Evolutionary conservation across 2,113 vertebrate genomes (phyloP).

Genomic region (Neolamprologus falcicula): DNA sequence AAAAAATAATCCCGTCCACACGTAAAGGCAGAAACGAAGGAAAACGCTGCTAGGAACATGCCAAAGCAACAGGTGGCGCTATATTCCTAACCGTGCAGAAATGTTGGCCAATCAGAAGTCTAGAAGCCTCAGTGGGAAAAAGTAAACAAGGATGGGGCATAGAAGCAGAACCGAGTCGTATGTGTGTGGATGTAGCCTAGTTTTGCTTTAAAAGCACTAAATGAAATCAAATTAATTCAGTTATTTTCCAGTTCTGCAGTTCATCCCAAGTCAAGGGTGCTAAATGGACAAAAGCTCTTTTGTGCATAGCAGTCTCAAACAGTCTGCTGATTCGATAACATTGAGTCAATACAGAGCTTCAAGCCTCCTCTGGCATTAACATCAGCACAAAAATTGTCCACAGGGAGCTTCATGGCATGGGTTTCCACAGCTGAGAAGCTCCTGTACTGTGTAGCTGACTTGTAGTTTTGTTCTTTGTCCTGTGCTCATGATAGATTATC

Average conservation of each 20-base stretch:
- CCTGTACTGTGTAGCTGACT: background rate
- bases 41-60: too few species aligned
- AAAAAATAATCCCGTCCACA: too few species aligned
- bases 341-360: background rate
- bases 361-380: background rate
- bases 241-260: background rate
- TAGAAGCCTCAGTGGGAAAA: too few species aligned
- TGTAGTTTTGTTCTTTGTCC: background rate
- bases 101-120: too few species aligned
- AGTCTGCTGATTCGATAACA: background rate
- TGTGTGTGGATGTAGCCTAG: background rate
- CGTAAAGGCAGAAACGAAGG: too few species aligned
- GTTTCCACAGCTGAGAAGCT: background rate
- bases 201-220: background rate
- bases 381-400: background rate
- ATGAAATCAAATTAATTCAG: background rate
- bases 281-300: background rate
- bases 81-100: too few species aligned
- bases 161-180: too few species aligned
- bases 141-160: too few species aligned
- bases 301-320: background rate
- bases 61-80: too few species aligned
- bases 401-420: background rate
- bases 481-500: background rate
- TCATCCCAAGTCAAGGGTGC: background rate